phyloP scores from a whole-genome alignment of 2,888 invertebrate genomes.

The Dolomedes plantarius region DNA sequence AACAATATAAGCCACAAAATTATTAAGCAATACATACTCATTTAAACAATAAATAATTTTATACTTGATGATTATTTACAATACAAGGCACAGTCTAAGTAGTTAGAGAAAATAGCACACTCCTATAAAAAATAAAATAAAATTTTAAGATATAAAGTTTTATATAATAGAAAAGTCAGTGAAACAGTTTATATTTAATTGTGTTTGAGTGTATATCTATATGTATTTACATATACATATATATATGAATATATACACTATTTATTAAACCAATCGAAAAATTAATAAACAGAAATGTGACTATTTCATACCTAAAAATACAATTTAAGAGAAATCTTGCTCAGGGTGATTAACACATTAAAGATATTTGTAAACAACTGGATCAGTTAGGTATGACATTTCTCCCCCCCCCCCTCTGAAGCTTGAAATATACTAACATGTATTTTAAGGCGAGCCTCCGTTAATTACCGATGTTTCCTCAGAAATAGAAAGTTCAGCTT shows the following conservation, averaged over 20 bases:
- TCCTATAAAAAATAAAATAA: conserved; percentile 59
- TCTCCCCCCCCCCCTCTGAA: no score
- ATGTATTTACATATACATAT: no score
- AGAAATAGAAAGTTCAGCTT: conserved; percentile 51
- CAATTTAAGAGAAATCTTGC: conserved; percentile 21
- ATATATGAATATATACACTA: conserved; percentile 19
- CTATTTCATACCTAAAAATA: conserved; percentile 12
- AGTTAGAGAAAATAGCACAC: conserved; percentile 56
- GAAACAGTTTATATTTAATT: conserved; percentile 12
- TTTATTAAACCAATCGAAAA: conserved; percentile 26
- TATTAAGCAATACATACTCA: no score
- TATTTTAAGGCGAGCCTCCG: conserved; percentile 60
- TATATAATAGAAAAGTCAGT: conserved; percentile 13
- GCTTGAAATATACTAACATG: conserved; percentile 23
- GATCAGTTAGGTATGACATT: conserved; percentile 23
- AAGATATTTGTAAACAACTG: neutral
- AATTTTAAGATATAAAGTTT: conserved; percentile 22
- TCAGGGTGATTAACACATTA: conserved; percentile 10
- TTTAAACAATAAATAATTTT: no score
- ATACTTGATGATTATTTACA: conserved; percentile 49
- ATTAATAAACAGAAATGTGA: conserved; percentile 32
- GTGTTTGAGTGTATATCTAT: no score
- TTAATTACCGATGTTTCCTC: conserved; percentile 46
- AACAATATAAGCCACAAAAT: no score
- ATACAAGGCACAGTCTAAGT: conserved; percentile 70